Conservation (phyloP, 2,888 invertebrate genomes). For the Nephrotoma flavescens region DNA sequence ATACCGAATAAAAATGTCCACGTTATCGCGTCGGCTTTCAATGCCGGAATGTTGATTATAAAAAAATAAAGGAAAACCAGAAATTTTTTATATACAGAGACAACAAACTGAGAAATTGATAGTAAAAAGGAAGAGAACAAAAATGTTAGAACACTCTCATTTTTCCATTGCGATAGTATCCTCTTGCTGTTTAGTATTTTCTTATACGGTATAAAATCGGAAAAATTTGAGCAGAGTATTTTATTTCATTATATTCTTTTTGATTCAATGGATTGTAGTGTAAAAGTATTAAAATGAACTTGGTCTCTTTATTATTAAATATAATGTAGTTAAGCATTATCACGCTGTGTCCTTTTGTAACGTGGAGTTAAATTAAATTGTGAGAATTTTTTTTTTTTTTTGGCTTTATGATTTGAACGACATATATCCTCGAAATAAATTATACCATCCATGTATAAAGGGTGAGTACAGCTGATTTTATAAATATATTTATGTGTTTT, state of each 20-base stretch:
- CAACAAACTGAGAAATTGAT: neutral
- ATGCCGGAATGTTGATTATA: conserved; percentile 5
- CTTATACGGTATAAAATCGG: neutral
- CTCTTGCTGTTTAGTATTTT: neutral
- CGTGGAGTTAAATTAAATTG: neutral
- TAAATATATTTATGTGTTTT: neutral
- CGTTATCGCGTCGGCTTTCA: conserved; percentile 2
- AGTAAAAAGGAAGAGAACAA: neutral
- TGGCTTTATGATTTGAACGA: neutral
- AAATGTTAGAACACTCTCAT: neutral
- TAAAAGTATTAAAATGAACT: neutral
- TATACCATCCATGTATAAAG: neutral
- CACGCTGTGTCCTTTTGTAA: neutral
- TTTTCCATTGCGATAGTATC: neutral
- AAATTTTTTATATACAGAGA: neutral
- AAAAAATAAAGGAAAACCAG: neutral
- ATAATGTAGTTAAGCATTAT: neutral
- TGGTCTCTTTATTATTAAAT: neutral
- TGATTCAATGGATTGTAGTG: neutral
- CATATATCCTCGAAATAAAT: neutral
- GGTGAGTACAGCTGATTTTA: neutral
- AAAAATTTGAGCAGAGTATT: neutral
- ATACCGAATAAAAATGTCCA: neutral
- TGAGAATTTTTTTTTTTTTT: neutral
- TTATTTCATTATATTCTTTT: neutral